Base-by-base conservation (phyloP, 2,888 invertebrate genomes). In the Gari tellinella region DNA sequence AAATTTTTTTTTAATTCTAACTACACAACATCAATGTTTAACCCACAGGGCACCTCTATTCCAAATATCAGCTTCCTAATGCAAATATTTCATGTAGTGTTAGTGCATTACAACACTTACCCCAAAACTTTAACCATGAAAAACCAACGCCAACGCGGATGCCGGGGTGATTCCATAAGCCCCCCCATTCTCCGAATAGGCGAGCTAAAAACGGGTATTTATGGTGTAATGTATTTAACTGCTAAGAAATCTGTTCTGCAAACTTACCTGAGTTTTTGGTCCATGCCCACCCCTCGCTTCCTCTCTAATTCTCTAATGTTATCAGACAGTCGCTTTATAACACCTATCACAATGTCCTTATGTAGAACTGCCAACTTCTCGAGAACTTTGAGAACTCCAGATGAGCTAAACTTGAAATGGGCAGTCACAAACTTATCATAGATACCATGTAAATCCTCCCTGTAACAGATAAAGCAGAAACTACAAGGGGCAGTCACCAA, bases 271-370 rank as follows among this genome's bases (percentile, higher is more conserved):
- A 87, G 61, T 31, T 72, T 70, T n/a, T 66, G 77, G 53, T 86
- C 86, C 1, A 75, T 60, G 3, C 84, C 85, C 3, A 84, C 80
- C 14, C 86, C 86, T 52, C 85, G 60, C 40, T 83, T 82, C 7
- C 67, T 72, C 58, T 87, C 87, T 5, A 80, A 63, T 12, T 81
- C 80, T 15, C 53, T 48, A 12, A 86, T 64, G 38, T 48, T 38
- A 2, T 58, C 52, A 17, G 81, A 75, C n/a, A 86, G 60, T 26
- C 72, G 64, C 8, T 70, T 57, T 7, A 84, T 67, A 25, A 78
- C 62, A 40, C 52, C 60, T 8, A 67, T 52, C 2, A 82, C 72
- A n/a, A 77, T 46, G 40, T 60, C 64, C n/a, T 60, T 66, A 25
- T 70, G 52, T 15, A 81, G 48, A 19, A 78, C 55, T 0, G 82